These are phyloP conservation scores for Laticauda colubrina DNA, from an alignment of 2,113 vertebrate species.

Conservation along the genomic window DNA sequence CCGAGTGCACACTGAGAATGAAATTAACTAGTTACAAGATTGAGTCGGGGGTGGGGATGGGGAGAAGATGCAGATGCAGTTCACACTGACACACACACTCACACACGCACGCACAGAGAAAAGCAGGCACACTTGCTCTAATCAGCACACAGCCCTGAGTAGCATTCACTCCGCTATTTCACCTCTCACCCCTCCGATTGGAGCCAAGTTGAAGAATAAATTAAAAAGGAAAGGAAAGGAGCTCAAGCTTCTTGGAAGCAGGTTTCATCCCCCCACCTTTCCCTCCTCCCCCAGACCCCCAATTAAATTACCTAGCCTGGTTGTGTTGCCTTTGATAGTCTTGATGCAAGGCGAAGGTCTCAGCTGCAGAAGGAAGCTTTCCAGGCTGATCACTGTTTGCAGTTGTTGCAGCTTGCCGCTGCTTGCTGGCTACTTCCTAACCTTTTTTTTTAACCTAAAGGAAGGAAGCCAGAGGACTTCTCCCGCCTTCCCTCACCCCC, in stretches of 20 bases:
- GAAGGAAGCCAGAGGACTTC: constrained; percentile 67
- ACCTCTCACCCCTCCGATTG: constrained; percentile 35
- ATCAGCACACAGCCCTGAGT: constrained; percentile 39
- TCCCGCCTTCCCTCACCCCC: constrained; percentile 51
- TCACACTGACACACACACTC: constrained; percentile 28
- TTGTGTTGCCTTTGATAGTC: constrained; percentile 46
- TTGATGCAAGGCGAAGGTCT: constrained; percentile 45
- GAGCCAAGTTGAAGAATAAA: constrained; percentile 46
- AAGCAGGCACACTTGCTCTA: constrained; percentile 35
- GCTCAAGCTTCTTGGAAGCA: constrained; percentile 59
- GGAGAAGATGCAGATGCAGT: not conserved
- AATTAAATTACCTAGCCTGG: constrained; percentile 39
- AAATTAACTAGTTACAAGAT: constrained; percentile 65
- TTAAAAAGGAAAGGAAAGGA: not conserved
- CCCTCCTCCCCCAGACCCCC: too few relatives aligned
- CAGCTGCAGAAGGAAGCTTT: constrained; percentile 57
- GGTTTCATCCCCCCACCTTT: constrained; percentile 5
- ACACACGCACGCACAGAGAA: not conserved
- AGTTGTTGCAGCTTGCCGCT: constrained; percentile 42
- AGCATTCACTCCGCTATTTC: constrained; percentile 55
- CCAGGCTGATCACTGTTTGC: constrained; percentile 63
- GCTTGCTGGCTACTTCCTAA: constrained; percentile 67
- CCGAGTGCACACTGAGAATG: constrained; percentile 55
- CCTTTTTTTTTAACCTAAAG: constrained; percentile 49
- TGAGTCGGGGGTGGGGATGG: constrained; percentile 16